Percentiles rank a stretch among this genome's conserved stretches.
phyloP scores from a whole-genome alignment of 2,113 vertebrate species.

The Geococcyx californianus region DNA sequence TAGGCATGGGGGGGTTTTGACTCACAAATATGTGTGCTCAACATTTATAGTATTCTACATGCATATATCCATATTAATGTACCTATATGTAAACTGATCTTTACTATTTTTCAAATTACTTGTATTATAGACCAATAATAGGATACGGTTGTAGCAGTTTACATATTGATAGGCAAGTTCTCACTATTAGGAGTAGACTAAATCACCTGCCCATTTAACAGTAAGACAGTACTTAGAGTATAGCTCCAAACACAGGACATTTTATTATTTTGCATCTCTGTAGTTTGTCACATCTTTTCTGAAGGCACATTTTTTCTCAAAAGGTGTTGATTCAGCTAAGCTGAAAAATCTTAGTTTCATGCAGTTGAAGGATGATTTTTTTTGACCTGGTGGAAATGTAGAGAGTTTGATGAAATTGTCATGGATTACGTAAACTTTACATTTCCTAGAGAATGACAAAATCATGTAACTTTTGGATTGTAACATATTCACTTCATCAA shows the following conservation, averaged over 20 bases:
- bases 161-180: background rate
- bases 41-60: background rate
- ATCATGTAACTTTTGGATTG: background rate
- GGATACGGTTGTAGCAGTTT: background rate
- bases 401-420: background rate
- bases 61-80: background rate
- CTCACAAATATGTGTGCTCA: background rate
- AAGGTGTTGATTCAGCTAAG: background rate
- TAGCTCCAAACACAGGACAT: background rate
- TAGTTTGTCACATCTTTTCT: background rate
- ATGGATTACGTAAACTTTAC: background rate
- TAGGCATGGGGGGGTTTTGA: background rate
- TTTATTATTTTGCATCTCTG: background rate
- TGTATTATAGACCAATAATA: background rate
- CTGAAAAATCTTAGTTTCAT: background rate
- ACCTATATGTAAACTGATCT: background rate
- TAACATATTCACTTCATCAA: background rate
- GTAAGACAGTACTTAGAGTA: background rate
- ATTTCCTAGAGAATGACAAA: background rate
- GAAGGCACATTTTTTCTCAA: background rate
- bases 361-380: background rate
- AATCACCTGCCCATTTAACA: background rate
- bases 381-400: background rate
- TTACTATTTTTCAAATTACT: background rate
- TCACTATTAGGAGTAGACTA: background rate